Base-by-base conservation (phyloP, 2,797 vertebrate species). In the Phrynocephalus vlangalii region DNA sequence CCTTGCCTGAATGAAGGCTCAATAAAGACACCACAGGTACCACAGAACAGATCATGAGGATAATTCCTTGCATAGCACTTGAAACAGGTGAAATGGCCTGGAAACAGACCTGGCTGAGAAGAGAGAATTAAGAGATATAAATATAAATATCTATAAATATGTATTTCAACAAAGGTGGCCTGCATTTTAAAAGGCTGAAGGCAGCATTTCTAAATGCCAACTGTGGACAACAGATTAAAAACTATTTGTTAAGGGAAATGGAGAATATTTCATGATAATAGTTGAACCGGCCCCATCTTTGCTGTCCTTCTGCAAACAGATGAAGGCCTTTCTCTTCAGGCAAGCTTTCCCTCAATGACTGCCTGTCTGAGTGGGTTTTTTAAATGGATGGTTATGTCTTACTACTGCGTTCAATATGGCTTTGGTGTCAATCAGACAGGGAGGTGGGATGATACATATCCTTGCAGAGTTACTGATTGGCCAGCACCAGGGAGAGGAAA, bases 21-120 rank as follows among this genome's bases (percentile, higher is more conserved):
- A 76, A 11, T 24, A 13, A 24, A 73, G n/a, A 73, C 30, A 73
- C 71, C 44, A 24, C 75, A 76, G 24, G 44, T 48, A 30, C 75
- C 44, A 48, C 75, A 48, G 33, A 75, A 44, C 33, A 22, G 24
- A 26, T 24, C 38, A 24, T 26, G 44, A 26, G 38, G 75, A 48
- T 76, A 76, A 48, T 13, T 76, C 38, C 75, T 76, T 76, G 75
- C 24, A 48, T 9, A 38, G 44, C 98, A 99, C 24, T 96, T 97
- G 80, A 92, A 91, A 90, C 98, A 99, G 3, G 90, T 87, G 60
- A 97, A 76, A 26, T 76, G 22, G 24, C 20, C 48, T 48, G 44
- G 75, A 76, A 10, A 44, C 16, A 20, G 30, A 33, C 72, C 72
- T 33, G 33, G 16, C 75, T 76, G 75, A 76, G 22, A 76, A 48